Evolutionary conservation across 1,140 invertebrate species (phyloP).

Genomic region (Dolichoris vasculosae): DNA sequence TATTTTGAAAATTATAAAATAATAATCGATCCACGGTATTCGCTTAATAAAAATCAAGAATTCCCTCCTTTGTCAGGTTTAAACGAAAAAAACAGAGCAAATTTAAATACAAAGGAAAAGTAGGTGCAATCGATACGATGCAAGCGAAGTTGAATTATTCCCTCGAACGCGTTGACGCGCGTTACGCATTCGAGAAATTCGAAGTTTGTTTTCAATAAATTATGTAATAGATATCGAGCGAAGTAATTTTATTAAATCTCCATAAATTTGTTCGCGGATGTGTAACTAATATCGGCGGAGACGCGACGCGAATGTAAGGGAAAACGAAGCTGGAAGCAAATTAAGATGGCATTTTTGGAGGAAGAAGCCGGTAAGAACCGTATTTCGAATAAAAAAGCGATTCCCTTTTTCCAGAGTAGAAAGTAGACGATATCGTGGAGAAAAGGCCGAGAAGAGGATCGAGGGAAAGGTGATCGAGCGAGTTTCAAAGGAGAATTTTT

Average conservation of each 20-base stretch:
- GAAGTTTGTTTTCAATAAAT: not conserved
- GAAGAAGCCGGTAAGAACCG: not conserved
- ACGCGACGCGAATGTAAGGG: not conserved
- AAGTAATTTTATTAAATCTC: constrained; percentile 17
- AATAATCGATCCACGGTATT: too few species aligned
- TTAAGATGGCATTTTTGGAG: not conserved
- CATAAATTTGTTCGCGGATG: constrained; percentile 10
- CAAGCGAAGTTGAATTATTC: not conserved
- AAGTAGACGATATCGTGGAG: not conserved
- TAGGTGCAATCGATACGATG: not conserved
- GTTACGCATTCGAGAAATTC: not conserved
- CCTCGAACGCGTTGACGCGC: not conserved
- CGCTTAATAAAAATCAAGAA: too few species aligned
- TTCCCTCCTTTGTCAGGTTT: not conserved
- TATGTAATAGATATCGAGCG: not conserved
- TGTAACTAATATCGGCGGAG: not conserved
- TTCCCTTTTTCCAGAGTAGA: constrained; percentile 18
- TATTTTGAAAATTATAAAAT: too few species aligned
- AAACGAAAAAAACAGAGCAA: not conserved
- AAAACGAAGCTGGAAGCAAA: not conserved
- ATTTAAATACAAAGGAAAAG: not conserved
- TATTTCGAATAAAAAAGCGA: constrained; percentile 31
- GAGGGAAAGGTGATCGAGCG: not conserved
- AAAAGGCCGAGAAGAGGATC: not conserved
- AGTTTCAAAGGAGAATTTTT: constrained; percentile 20